Base-by-base conservation (phyloP, 2,888 invertebrate genomes). In the Drosophila helvetica region DNA sequence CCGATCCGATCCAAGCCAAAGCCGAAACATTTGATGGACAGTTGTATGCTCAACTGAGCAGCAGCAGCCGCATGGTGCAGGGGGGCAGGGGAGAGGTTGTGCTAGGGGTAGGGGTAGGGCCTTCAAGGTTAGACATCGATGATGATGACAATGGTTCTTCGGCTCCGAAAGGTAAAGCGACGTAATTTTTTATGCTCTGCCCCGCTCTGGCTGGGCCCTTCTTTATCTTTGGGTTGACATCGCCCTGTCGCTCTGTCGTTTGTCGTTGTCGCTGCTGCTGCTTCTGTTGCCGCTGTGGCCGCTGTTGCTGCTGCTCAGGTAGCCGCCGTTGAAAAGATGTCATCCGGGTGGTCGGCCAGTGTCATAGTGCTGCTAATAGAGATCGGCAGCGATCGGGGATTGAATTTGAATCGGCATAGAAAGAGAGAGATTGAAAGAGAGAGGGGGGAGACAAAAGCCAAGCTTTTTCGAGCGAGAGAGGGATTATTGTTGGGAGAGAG, bases 181-280 rank as follows among this genome's bases (percentile, higher is more conserved):
- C 45, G 65, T 63, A 55, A 52, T 64, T 75, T 82, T 82, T 74
- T 59, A 77, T 80, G 73, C 70, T 59, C 61, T 38, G 50, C 54
- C 57, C 71, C 74, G 77, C 51, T 57, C 67, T 56, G 45, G 59
- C 60, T 56, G 70, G 42, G 81, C 56, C 78, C 86, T 57, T 64
- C 50, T 62, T 82, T 86, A 83, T 86, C 82, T 72, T 65, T 56
- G 52, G 58, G 80, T 73, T 86, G 86, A 84, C 86, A 83, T 83
- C 85, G 75, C 64, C 38, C 38, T 38, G 38, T 83, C 85, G 75
- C 64, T n/a, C 38, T 38, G 38, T 38, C 38, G 38, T 38, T 38
- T 38, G 15, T 38, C 38, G 38, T n/a, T 38, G 38, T n/a, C 58
- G 53, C 68, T 66, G 71, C 48, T 59, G 75, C 54, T 46, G 30